phyloP scores from a whole-genome alignment of 1,140 invertebrate genomes.

The Colletes latitarsis region DNA sequence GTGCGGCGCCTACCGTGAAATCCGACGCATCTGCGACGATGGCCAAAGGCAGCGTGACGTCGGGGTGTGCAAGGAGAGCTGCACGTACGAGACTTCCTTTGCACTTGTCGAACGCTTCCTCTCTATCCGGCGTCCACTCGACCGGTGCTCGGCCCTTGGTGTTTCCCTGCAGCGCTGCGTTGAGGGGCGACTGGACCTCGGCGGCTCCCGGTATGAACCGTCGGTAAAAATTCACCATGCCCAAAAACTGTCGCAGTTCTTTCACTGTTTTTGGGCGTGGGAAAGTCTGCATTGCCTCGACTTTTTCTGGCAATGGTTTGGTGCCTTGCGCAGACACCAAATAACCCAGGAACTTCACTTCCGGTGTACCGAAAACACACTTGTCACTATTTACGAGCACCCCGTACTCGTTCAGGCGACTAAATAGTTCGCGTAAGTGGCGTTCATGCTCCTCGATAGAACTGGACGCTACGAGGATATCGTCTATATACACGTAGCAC shows the following conservation, averaged over 20 bases:
- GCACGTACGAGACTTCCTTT: background rate
- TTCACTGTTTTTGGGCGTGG: background rate
- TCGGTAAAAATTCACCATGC: slow-evolving; percentile 19
- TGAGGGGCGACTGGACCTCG: background rate
- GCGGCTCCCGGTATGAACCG: background rate
- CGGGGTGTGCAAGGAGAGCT: background rate
- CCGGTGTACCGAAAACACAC: too few species aligned
- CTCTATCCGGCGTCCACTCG: background rate
- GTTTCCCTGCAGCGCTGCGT: background rate
- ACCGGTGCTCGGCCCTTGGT: background rate
- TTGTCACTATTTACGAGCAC: too few species aligned
- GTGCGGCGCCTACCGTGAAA: background rate
- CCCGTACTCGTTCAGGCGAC: too few species aligned
- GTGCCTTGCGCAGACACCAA: background rate
- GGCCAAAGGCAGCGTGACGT: too few species aligned
- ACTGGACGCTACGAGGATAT: background rate
- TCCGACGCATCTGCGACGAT: background rate
- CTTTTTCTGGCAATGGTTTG: background rate
- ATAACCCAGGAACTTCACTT: background rate
- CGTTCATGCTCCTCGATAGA: background rate
- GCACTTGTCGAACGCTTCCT: background rate
- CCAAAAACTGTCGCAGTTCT: slow-evolving; percentile 19
- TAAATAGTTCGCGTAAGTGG: slow-evolving; percentile 4
- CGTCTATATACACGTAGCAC: too few species aligned
- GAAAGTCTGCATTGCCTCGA: background rate